These are phyloP conservation scores for Gymnorhina tibicen DNA, from an alignment of 2,113 vertebrate genomes.

Conservation along the genomic window DNA sequence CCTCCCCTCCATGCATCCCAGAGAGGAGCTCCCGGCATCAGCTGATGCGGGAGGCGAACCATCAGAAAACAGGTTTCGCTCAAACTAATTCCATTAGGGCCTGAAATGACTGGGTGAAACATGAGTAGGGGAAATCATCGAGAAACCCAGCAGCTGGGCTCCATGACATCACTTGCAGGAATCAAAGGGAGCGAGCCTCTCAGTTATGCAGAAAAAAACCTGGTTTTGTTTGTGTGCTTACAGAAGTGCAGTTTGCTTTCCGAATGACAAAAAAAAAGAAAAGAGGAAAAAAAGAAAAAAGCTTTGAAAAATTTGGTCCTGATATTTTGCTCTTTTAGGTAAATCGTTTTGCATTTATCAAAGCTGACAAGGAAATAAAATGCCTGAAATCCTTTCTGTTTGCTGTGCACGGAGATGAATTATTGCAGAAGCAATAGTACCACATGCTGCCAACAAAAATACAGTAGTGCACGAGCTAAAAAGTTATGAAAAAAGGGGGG, in stretches of 20 bases:
- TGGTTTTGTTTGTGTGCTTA: conserved; percentile 57
- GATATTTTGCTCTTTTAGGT: conserved; percentile 62
- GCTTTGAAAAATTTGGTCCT: conserved; percentile 53
- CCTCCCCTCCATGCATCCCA: background rate
- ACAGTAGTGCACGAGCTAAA: conserved; percentile 23
- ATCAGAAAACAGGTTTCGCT: conserved; percentile 57
- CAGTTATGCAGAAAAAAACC: conserved; percentile 65
- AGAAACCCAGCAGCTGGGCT: conserved; percentile 74
- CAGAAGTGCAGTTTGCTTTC: conserved; percentile 45
- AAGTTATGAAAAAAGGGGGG: background rate
- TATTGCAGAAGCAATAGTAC: conserved; percentile 41
- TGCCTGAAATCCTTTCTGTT: conserved; percentile 60
- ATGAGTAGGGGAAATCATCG: conserved; percentile 71
- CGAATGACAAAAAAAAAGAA: background rate
- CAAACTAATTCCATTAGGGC: conserved; percentile 74
- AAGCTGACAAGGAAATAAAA: conserved; percentile 70
- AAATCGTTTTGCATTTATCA: conserved; percentile 66
- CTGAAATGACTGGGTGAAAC: conserved; percentile 73
- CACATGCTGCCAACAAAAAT: conserved; percentile 35
- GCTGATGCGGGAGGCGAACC: conserved; percentile 67
- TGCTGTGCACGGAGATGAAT: conserved; percentile 26
- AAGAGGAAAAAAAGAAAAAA: background rate
- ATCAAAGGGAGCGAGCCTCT: conserved; percentile 70
- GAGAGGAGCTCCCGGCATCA: conserved; percentile 50
- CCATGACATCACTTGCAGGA: conserved; percentile 73